Conservation (phyloP, 2,797 vertebrate genomes). For the Rhinatrema bivittatum region DNA sequence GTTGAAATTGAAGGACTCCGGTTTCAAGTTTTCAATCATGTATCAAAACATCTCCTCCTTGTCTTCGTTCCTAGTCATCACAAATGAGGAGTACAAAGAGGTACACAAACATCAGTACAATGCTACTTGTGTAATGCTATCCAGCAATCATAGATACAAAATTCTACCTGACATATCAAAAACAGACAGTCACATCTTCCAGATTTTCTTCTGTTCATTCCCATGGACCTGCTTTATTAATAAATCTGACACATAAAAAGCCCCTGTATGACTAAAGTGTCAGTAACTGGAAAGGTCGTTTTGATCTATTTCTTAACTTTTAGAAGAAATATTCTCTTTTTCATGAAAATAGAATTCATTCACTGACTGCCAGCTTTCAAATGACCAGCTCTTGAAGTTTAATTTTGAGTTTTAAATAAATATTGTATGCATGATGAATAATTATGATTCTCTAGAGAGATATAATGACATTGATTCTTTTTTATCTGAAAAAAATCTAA, state of each 20-base stretch:
- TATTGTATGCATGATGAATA: conserved; percentile 90
- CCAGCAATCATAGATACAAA: conserved; percentile 88
- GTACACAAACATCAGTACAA: conserved; percentile 87
- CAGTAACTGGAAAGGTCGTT: conserved; percentile 93
- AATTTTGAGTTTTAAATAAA: conserved; percentile 89
- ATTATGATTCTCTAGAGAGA: conserved; percentile 74
- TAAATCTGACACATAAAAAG: conserved; percentile 98
- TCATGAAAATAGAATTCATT: conserved; percentile 85
- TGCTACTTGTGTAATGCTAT: conserved; percentile 75
- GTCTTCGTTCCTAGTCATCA: conserved; percentile 60
- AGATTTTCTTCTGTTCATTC: conserved; percentile 67
- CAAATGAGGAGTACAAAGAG: conserved; percentile 70
- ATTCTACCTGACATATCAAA: conserved; percentile 98
- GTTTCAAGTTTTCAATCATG: conserved; percentile 69
- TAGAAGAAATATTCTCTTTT: conserved; percentile 95
- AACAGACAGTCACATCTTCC: conserved; percentile 71
- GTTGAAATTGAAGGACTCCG: conserved; percentile 70
- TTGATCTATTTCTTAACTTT: conserved; percentile 91
- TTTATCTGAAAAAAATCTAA: conserved; percentile 71
- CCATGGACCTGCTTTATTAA: conserved; percentile 96
- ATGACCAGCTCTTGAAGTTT: conserved; percentile 90
- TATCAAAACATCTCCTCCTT: conserved; percentile 69
- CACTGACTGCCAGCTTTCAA: conserved; percentile 82
- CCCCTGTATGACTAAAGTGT: conserved; percentile 88
- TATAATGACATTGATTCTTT: conserved; percentile 73